A percentile compares a stretch with the other conserved stretches of the same genome.
Evolutionary conservation across 1,140 invertebrate species (phyloP).

Genomic region (Lutraria rhynchaena): DNA sequence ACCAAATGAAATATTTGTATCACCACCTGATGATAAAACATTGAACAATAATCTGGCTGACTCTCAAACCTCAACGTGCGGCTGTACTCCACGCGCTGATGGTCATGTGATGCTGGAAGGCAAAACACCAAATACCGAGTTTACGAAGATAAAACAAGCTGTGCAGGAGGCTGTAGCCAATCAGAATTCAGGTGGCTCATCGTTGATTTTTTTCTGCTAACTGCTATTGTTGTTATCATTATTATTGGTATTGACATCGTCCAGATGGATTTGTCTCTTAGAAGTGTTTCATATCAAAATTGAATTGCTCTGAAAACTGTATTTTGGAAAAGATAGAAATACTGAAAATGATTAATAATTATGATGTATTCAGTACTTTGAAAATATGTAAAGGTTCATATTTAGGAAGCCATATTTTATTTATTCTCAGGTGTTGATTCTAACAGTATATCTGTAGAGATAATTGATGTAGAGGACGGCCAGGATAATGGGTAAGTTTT

Average conservation of each 20-base stretch:
- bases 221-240: too few relatives aligned
- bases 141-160: slow-evolving; percentile 11
- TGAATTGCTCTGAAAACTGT: too few relatives aligned
- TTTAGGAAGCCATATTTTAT: too few relatives aligned
- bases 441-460: slow-evolving; percentile 2
- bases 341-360: too few relatives aligned
- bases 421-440: neutral
- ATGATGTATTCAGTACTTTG: too few relatives aligned
- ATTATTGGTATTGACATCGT: too few relatives aligned
- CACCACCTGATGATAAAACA: slow-evolving; percentile 1
- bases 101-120: slow-evolving; percentile 46
- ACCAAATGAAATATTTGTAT: slow-evolving; percentile 33
- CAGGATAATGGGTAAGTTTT: slow-evolving; percentile 41
- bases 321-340: too few relatives aligned
- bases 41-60: slow-evolving; percentile 13
- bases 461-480: slow-evolving; percentile 20
- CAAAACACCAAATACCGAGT: slow-evolving; percentile 10
- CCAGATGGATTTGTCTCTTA: too few relatives aligned
- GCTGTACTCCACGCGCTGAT: slow-evolving; percentile 41
- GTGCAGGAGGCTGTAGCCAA: slow-evolving; percentile 35
- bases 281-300: too few relatives aligned
- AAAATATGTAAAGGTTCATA: too few relatives aligned
- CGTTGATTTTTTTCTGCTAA: too few relatives aligned
- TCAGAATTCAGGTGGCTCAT: slow-evolving; percentile 46
- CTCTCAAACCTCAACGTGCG: slow-evolving; percentile 39